These are phyloP conservation scores for Pseudopleuronectes americanus DNA, from an alignment of 2,797 vertebrate species.

Conservation along the genomic window DNA sequence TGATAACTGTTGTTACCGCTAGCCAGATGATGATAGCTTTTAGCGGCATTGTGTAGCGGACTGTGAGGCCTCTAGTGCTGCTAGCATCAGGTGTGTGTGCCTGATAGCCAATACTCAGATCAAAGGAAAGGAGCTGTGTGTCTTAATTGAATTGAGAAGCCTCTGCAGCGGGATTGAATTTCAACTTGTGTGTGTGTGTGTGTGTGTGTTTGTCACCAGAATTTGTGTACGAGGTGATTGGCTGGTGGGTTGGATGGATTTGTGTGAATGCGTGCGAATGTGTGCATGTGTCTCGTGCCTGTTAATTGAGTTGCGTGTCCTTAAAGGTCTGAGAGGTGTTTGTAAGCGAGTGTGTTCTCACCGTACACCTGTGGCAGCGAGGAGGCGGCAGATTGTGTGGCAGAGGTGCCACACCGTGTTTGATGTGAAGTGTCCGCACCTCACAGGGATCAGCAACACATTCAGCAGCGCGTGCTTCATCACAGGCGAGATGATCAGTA, in stretches of 20 bases:
- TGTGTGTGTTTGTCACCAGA: slow-evolving; percentile 14
- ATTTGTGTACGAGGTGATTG: slow-evolving; percentile 62
- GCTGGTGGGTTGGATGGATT: slow-evolving; percentile 38
- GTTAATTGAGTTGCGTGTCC: slow-evolving; percentile 66
- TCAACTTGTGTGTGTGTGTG: slow-evolving; percentile 39
- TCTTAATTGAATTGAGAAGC: slow-evolving; percentile 75
- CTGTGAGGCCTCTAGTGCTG: slow-evolving; percentile 67
- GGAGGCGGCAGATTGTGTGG: slow-evolving; percentile 39
- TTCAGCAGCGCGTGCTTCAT: slow-evolving; percentile 18
- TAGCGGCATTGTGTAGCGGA: slow-evolving; percentile 66
- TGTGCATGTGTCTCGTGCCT: slow-evolving; percentile 48
- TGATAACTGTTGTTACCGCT: slow-evolving; percentile 69
- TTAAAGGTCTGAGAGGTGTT: slow-evolving; percentile 69
- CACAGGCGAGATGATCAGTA: neutral
- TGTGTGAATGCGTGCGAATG: slow-evolving; percentile 41
- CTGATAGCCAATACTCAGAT: slow-evolving; percentile 77
- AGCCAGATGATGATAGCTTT: slow-evolving; percentile 77
- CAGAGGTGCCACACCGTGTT: slow-evolving; percentile 51
- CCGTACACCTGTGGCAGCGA: slow-evolving; percentile 63
- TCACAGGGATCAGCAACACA: slow-evolving; percentile 28
- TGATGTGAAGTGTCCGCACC: slow-evolving; percentile 66
- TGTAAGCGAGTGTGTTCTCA: slow-evolving; percentile 34
- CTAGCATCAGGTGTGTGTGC: slow-evolving; percentile 79
- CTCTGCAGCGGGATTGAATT: slow-evolving; percentile 52
- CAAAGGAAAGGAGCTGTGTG: slow-evolving; percentile 68